Evolutionary conservation across 2,113 vertebrate genomes (phyloP).

Genomic region (Gambusia affinis): DNA sequence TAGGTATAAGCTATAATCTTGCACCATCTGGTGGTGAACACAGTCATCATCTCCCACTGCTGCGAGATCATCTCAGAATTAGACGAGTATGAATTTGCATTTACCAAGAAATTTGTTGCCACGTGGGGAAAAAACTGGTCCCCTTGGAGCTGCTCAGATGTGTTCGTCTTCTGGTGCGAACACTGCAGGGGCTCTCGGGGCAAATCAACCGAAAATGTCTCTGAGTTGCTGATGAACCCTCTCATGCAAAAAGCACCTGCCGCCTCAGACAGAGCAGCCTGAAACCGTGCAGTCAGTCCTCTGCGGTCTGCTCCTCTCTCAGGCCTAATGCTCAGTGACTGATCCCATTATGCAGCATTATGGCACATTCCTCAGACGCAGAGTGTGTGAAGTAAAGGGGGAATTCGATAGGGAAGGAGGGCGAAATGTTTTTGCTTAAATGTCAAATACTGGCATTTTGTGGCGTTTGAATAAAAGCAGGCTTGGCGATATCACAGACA

Average conservation of each 20-base stretch:
- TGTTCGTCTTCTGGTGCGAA: not conserved
- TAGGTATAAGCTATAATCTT: not conserved
- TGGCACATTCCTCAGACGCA: slow-evolving; percentile 58
- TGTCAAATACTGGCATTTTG: slow-evolving; percentile 48
- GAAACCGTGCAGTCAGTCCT: slow-evolving; percentile 32
- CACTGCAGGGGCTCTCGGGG: not conserved
- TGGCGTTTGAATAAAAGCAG: slow-evolving; percentile 80
- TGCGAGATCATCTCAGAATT: not conserved
- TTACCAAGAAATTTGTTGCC: not conserved
- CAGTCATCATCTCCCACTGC: not conserved
- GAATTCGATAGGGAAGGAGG: slow-evolving; percentile 70
- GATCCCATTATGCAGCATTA: slow-evolving; percentile 52
- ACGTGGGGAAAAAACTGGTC: not conserved
- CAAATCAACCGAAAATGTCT: slow-evolving; percentile 20
- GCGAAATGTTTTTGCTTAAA: slow-evolving; percentile 67
- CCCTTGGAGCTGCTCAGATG: not conserved
- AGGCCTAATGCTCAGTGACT: slow-evolving; percentile 67
- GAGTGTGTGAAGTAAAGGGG: slow-evolving; percentile 60
- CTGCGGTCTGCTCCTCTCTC: slow-evolving; percentile 27
- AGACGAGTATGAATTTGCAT: slow-evolving; percentile 1
- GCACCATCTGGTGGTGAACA: slow-evolving; percentile 54
- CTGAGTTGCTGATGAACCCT: not conserved
- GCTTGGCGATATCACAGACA: slow-evolving; percentile 59
- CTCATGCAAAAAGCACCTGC: slow-evolving; percentile 42
- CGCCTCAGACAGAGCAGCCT: slow-evolving; percentile 21